These are phyloP conservation scores for Heteromormyrus szaboi DNA, from an alignment of 2,797 vertebrate genomes.

Conservation along the genomic window DNA sequence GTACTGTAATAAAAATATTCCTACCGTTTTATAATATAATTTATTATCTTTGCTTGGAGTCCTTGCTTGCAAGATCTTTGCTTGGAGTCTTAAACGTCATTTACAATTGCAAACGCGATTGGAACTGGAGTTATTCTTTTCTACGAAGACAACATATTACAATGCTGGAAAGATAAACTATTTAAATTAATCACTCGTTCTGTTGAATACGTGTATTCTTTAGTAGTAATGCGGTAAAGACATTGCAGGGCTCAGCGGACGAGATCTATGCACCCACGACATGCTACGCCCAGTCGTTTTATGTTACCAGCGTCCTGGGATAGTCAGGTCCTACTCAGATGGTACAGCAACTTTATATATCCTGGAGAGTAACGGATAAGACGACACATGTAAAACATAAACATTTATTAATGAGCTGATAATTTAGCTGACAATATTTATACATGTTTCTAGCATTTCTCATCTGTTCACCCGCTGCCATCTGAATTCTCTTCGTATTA, in stretches of 20 bases:
- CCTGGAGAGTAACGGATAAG: not conserved
- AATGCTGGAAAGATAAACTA: not conserved
- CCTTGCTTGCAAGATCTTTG: not conserved
- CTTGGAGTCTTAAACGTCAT: not conserved
- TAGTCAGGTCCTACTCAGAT: not conserved
- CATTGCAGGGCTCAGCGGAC: not conserved
- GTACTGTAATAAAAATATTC: not conserved
- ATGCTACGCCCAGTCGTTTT: not conserved
- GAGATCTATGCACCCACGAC: not conserved
- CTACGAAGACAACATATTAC: not conserved
- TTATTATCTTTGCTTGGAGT: not conserved
- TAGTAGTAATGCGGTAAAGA: not conserved
- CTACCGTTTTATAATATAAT: not conserved
- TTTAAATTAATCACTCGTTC: not conserved
- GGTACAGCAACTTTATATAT: not conserved
- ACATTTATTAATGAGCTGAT: not conserved
- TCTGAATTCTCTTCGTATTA: not conserved
- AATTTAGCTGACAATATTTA: not conserved
- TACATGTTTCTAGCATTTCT: constrained; percentile 6
- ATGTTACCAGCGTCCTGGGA: not conserved
- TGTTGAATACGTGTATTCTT: not conserved
- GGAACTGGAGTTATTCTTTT: not conserved
- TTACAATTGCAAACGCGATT: not conserved
- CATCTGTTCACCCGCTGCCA: not conserved
- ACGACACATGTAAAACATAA: not conserved